Percentiles rank a stretch among this genome's conserved stretches.
Evolutionary conservation across 2,797 vertebrate species (phyloP).

Genomic region (Danio kyathit): DNA sequence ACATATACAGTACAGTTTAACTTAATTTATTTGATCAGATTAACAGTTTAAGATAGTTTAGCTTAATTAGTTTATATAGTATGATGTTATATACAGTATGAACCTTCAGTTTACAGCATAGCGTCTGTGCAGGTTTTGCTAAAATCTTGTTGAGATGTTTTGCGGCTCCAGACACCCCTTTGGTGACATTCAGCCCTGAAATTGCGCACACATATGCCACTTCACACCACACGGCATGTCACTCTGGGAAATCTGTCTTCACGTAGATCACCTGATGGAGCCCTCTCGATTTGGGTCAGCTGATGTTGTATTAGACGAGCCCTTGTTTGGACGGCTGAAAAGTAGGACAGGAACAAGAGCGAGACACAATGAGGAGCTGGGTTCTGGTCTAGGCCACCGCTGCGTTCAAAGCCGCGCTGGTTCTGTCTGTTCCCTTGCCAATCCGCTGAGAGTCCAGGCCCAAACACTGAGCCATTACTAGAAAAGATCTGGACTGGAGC

Average conservation of each 20-base stretch:
- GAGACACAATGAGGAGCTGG: slow-evolving; percentile 18
- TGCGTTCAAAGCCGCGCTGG: slow-evolving; percentile 55
- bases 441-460: slow-evolving; percentile 35
- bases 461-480: slow-evolving; percentile 30
- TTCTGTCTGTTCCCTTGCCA: slow-evolving; percentile 54
- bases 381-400: slow-evolving; percentile 50
- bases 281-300: slow-evolving; percentile 36
- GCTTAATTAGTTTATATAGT: no score
- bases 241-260: slow-evolving; percentile 19
- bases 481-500: slow-evolving; percentile 33
- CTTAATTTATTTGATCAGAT: neutral
- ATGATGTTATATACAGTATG: no score
- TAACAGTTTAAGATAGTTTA: neutral
- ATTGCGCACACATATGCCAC: slow-evolving; percentile 19
- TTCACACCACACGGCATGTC: slow-evolving; percentile 5
- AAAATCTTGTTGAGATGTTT: neutral
- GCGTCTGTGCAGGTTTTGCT: neutral
- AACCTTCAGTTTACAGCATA: neutral
- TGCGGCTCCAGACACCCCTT: neutral
- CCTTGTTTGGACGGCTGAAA: slow-evolving; percentile 45
- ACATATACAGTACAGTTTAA: no score
- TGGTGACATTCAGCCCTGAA: slow-evolving; percentile 30
- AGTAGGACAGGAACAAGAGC: slow-evolving; percentile 57
- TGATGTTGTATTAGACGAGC: slow-evolving; percentile 30
- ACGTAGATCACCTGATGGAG: slow-evolving; percentile 22